A percentile compares a stretch with the other conserved stretches of the same genome.
Conservation (phyloP, 2,113 vertebrate species). For the Lophotis ruficrista region DNA sequence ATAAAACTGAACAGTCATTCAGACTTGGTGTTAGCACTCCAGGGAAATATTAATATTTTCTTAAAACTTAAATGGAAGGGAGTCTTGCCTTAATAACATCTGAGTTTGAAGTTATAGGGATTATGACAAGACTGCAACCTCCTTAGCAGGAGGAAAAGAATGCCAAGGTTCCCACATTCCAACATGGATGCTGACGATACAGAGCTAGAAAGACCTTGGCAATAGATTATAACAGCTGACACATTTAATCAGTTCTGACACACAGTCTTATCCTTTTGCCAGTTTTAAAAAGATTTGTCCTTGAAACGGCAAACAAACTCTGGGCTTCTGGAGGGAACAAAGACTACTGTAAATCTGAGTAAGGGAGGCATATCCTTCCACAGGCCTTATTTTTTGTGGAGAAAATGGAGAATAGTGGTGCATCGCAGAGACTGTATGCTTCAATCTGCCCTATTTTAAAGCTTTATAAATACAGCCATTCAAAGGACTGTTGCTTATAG, state of each 20-base stretch:
- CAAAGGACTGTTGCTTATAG: conserved; percentile 31
- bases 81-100: not conserved
- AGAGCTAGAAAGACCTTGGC: not conserved
- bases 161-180: not conserved
- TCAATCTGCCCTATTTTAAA: not conserved
- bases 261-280: not conserved
- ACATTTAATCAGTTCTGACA: not conserved
- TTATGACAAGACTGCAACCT: not conserved
- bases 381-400: not conserved
- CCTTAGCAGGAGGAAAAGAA: not conserved
- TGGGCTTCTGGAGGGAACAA: not conserved
- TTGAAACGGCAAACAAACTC: not conserved
- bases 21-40: accelerated
- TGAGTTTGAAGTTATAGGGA: not conserved
- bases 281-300: not conserved
- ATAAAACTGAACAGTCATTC: not conserved
- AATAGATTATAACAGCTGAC: not conserved
- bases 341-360: not conserved
- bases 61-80: not conserved
- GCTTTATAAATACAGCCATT: conserved; percentile 1
- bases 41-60: not conserved
- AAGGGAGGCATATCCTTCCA: not conserved
- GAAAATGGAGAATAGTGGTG: not conserved
- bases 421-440: not conserved
- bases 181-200: not conserved